Evolutionary conservation across 2,113 vertebrate genomes (phyloP), one percentile per base, ranked within the genome.

Genomic region (Mastomys coucha): DNA sequence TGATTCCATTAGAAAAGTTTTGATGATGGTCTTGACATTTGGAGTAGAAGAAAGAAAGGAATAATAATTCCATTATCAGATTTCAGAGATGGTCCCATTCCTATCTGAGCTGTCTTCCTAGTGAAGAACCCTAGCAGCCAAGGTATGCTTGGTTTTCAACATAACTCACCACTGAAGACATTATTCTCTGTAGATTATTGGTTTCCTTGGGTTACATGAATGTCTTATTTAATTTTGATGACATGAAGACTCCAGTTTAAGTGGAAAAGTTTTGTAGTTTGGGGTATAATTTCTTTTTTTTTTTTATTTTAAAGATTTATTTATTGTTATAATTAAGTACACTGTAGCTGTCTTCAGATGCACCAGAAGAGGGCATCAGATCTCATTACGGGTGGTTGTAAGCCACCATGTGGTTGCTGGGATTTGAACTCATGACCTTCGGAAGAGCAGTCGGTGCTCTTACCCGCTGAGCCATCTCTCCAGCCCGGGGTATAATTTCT

Each of bases 201-300:
- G 90, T 81, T 96, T 92, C 56, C 86, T 67, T 91, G 85, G 58
- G 22, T 88, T n/a, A 42, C 4, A 49, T 49, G 28, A 91, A 2
- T 65, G 65, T 70, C 75, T 95, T 78, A 82, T 86, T 96, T 85
- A 89, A 26, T 10, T 67, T 39, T 78, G 39, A 85, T 45, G 20
- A 39, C 88, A 91, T 10, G 0, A 88, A 65, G 51, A 51, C 17
- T 90, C 69, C 2, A 53, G 22, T 95, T 58, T 77, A 94, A 85
- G 39, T 67, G 51, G 58, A 92, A 5, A 81, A 67, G 22, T 56
- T 72, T 94, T 93, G 65, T 69, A 72, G 53, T 75, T 89, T 84
- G 78, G 42, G 45, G 42, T 76, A 39, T 16, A 67, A 33, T 16
- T 92, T 86, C 49, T 77, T 81, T n/a, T n/a, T n/a, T n/a, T n/a